These are phyloP conservation scores for Yasuhikotakia modesta DNA, from an alignment of 2,797 vertebrate genomes.

Conservation along the genomic window DNA sequence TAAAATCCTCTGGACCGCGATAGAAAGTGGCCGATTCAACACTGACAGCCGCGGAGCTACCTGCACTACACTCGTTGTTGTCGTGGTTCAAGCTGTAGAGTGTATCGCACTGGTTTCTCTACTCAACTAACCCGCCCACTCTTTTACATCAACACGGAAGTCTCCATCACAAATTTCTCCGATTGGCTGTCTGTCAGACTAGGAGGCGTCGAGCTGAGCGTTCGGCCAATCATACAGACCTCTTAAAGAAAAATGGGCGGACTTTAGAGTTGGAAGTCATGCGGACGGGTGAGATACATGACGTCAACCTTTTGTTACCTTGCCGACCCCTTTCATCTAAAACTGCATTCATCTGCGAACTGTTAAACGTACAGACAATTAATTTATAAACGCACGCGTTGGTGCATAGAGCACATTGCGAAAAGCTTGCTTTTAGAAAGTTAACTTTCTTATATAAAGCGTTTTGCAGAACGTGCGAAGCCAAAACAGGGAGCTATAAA, in stretches of 20 bases:
- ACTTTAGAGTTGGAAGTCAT: slow-evolving; percentile 71
- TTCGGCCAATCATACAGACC: slow-evolving; percentile 64
- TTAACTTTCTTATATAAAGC: background rate
- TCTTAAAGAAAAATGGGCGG: slow-evolving; percentile 59
- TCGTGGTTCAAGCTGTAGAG: slow-evolving; percentile 44
- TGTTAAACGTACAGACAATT: slow-evolving; percentile 5
- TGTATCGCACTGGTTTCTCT: slow-evolving; percentile 55
- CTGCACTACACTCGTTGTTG: slow-evolving; percentile 52
- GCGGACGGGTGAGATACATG: slow-evolving; percentile 75
- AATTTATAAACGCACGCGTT: background rate
- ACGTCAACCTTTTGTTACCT: slow-evolving; percentile 90
- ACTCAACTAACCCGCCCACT: slow-evolving; percentile 54
- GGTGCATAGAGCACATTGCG: background rate
- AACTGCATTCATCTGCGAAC: slow-evolving; percentile 29
- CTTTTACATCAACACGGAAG: slow-evolving; percentile 58
- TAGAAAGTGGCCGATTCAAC: slow-evolving; percentile 48
- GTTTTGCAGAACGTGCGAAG: background rate
- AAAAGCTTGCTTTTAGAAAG: background rate
- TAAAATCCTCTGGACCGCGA: slow-evolving; percentile 55
- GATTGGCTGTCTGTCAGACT: slow-evolving; percentile 52
- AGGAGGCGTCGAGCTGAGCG: slow-evolving; percentile 58
- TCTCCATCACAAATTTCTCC: slow-evolving; percentile 21
- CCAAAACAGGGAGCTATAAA: background rate
- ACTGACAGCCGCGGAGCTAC: slow-evolving; percentile 34
- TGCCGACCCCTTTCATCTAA: slow-evolving; percentile 66